Evolutionary conservation across 1,140 invertebrate species (phyloP), one percentile per base, ranked within the genome.

Genomic region (Drosophila gunungcola): DNA sequence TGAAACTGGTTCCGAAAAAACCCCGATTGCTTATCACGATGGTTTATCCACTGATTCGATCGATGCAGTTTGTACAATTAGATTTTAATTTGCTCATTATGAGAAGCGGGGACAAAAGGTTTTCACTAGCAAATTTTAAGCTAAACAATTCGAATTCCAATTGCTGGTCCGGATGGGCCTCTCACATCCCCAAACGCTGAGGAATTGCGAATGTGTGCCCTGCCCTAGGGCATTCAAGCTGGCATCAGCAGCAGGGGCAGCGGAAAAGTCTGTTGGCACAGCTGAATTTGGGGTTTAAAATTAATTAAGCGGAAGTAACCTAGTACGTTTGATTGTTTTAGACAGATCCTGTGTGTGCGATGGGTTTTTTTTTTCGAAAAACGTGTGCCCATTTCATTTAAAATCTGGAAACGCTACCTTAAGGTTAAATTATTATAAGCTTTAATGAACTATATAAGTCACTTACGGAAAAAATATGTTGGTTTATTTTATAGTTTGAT

Each of bases 231-330:
- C 67, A 55, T 69, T 69, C 27, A 21, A 16, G n/a, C 36, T 29
- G 27, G 58, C 38, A 21, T 25, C 25, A 3, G 49, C 3, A 69
- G 69, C 60, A 53, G 61, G 77, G 80, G 64, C 58, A 65, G 67
- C 52, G 75, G 69, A 51, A 78, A 61, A 68, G 32, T 74, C 57
- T 78, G 76, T 83, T 84, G 76, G 72, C 68, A 78, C 82, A 85
- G 73, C 78, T 56, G 78, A 88, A 64, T 86, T 75, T 78, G 56
- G 82, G 82, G 82, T 82, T 86, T 82, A 72, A 86, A 86, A 88
- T 86, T 86, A 86, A 86, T 86, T 86, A 86, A 88, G 82, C 83
- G 82, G 82, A 86, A 86, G 78, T 78, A 72, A 86, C 78, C 82
- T 75, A 88, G 78, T 78, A 75, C 83, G 49, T 86, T 85, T 86